Conservation (phyloP, 2,888 invertebrate species). For the Crossocerus cetratus region DNA sequence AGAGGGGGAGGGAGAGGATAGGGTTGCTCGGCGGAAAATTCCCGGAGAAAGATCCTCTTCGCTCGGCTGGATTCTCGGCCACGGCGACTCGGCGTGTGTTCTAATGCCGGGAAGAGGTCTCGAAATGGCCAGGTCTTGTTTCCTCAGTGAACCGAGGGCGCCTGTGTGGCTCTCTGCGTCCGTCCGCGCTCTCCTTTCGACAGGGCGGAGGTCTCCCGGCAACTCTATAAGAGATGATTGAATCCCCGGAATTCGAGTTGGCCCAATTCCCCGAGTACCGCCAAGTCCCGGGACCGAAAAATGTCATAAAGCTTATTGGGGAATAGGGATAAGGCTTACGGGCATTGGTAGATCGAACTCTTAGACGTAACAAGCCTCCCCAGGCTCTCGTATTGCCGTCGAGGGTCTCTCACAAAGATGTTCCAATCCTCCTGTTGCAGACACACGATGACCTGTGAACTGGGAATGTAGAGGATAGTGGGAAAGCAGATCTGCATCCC, state of each 20-base stretch:
- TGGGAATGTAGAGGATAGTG: slow-evolving; percentile 68
- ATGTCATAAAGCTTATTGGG: too few species aligned
- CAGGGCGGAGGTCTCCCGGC: background rate
- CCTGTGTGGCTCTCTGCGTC: background rate
- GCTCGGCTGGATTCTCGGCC: background rate
- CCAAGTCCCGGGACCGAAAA: background rate
- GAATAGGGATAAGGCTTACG: too few species aligned
- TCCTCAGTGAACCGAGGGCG: background rate
- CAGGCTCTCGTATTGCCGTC: too few species aligned
- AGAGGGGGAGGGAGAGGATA: background rate
- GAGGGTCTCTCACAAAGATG: too few species aligned
- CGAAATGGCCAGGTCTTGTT: slow-evolving; percentile 15
- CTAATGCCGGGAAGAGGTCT: slow-evolving; percentile 4
- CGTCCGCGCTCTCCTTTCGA: background rate
- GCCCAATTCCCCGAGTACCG: background rate
- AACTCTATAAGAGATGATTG: background rate
- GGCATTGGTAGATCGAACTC: too few species aligned
- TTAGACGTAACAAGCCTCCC: too few species aligned
- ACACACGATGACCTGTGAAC: slow-evolving; percentile 63
- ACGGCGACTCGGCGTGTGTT: too few species aligned
- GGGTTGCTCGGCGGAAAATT: background rate
- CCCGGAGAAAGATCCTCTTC: background rate
- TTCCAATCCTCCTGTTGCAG: slow-evolving; percentile 56
- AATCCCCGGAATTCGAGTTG: background rate
- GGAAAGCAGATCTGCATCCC: slow-evolving; percentile 63